Base-by-base conservation (phyloP, 2,113 vertebrate species). In the Rhinolophus ferrumequinum region DNA sequence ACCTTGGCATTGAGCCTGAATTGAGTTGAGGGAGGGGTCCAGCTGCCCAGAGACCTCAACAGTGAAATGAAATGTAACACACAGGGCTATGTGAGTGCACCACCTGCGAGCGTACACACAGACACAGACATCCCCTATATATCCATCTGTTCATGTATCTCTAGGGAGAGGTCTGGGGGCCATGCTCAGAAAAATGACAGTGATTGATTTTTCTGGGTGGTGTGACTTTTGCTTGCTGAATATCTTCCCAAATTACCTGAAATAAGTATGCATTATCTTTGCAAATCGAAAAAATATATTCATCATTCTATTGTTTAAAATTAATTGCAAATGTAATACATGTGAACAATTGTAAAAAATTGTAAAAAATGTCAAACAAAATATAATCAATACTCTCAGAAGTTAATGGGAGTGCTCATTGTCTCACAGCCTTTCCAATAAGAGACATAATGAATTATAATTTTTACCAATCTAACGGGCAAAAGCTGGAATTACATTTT, bases 401-500 rank as follows among this genome's bases (percentile, higher is more conserved):
- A 33, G 44, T 0, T 15, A 79, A 50, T 1, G 4, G 21, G 50
- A 33, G 8, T 4, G 10, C 21, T 10, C 22, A 41, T 19, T 18
- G 33, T 38, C 15, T 77, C 5, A 22, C 8, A 12, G 69, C 19
- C 5, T 33, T 16, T 38, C 88, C 18, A 19, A 8, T 8, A 26
- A 3, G 44, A 54, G 52, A 72, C 30, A 6, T 5, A 54, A 38
- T 26, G 58, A 35, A 0, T 50, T 35, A 52, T n/a, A 19, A 56
- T 41, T 38, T 67, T 80, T 67, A 73, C 16, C 24, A 47, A 33
- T 24, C 6, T 6, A 62, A 41, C 14, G 50, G 92, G 47, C 41
- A 77, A 83, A 88, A 50, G 54, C 88, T 44, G 26, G 90, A 90
- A 94, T 38, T 44, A 22, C 26, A 18, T 30, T 77, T 90, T 94